A percentile compares a stretch with the other conserved stretches of the same genome.
Evolutionary conservation across 2,113 vertebrate species (phyloP).

Genomic region (Aegithalos caudatus): DNA sequence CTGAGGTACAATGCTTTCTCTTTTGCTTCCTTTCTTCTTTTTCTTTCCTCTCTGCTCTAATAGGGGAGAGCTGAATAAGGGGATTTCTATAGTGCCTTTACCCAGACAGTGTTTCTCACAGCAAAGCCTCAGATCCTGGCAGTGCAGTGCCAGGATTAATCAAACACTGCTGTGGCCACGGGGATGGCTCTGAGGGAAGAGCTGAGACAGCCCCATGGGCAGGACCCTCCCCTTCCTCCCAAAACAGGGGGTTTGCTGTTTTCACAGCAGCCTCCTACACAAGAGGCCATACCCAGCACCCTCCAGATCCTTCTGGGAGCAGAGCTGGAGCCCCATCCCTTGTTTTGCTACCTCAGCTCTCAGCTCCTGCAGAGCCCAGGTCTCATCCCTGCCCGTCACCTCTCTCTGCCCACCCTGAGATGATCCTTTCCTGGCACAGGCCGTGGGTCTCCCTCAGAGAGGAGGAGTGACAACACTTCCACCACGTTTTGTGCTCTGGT

Average conservation of each 20-base stretch:
- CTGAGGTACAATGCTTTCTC: neutral
- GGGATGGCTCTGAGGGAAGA: neutral
- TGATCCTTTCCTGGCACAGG: rapidly evolving
- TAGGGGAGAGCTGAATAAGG: neutral
- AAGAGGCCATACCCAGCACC: rapidly evolving
- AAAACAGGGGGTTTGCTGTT: neutral
- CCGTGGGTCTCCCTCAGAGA: rapidly evolving
- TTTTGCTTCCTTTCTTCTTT: neutral
- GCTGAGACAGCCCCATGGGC: rapidly evolving
- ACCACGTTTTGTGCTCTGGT: neutral
- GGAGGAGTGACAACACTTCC: neutral
- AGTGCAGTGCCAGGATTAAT: neutral
- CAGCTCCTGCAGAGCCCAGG: rapidly evolving
- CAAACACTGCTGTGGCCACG: neutral
- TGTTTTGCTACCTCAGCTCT: neutral
- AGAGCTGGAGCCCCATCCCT: neutral
- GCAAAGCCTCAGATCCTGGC: neutral
- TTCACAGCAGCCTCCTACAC: neutral
- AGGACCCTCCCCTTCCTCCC: neutral
- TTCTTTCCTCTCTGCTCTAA: neutral
- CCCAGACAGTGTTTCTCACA: neutral
- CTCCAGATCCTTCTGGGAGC: neutral
- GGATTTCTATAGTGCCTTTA: neutral
- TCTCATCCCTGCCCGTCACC: rapidly evolving
- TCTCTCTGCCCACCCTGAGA: neutral